Percentiles rank a stretch among this genome's conserved stretches.
Evolutionary conservation across 2,888 invertebrate genomes (phyloP).

Genomic region (Crioceris asparagi): DNA sequence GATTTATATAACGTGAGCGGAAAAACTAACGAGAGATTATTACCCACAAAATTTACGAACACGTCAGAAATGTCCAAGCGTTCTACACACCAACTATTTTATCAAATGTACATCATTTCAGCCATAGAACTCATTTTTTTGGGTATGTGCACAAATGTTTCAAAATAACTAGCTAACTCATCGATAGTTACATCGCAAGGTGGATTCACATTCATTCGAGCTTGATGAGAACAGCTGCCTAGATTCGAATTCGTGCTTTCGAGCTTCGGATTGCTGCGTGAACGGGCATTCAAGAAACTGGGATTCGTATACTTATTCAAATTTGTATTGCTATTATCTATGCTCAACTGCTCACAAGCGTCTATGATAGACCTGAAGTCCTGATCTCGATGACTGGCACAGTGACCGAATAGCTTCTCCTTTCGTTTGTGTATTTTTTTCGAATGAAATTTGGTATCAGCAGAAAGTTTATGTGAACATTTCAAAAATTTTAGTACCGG

Average conservation of each 20-base stretch:
- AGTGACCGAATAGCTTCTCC: conserved; percentile 31
- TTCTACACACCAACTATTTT: too few species aligned
- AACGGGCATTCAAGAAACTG: conserved; percentile 29
- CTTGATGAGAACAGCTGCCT: conserved; percentile 65
- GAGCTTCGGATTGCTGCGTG: conserved; percentile 13
- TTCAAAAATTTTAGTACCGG: conserved; percentile 45
- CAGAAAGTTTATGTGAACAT: conserved; percentile 23
- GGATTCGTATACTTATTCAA: conserved; percentile 23
- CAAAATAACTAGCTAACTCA: conserved; percentile 91
- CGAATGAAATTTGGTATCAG: conserved; percentile 11
- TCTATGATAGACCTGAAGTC: conserved; percentile 36
- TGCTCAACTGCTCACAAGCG: conserved; percentile 35
- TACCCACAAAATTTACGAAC: too few species aligned
- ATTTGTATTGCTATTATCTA: conserved; percentile 24
- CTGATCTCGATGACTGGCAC: conserved; percentile 25
- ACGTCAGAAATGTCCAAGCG: too few species aligned
- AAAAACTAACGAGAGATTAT: too few species aligned
- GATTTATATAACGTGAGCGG: too few species aligned
- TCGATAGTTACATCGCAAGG: conserved; percentile 84
- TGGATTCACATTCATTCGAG: conserved; percentile 49
- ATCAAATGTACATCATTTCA: conserved; percentile 94
- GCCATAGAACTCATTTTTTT: conserved; percentile 98
- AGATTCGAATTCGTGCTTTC: conserved; percentile 21
- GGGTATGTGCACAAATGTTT: conserved; percentile 90
- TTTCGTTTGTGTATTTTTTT: conserved; percentile 11